Evolutionary conservation across 2,888 invertebrate species (phyloP).

Genomic region (Cryptus armator): DNA sequence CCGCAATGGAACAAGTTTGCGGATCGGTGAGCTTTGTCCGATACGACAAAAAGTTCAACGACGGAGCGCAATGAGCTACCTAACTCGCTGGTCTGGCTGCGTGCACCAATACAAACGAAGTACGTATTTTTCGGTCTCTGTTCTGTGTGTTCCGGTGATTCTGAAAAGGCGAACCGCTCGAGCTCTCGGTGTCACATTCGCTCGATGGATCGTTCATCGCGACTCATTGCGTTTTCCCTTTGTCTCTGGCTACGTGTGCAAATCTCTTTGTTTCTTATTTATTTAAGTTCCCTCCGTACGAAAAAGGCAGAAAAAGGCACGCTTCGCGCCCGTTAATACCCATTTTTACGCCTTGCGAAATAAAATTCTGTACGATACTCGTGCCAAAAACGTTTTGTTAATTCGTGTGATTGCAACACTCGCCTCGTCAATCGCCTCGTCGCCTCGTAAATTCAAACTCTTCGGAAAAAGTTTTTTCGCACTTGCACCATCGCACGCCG

Average conservation of each 20-base stretch:
- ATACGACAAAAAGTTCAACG: slow-evolving; percentile 35
- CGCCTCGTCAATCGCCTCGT: too few relatives aligned
- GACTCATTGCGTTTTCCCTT: slow-evolving; percentile 62
- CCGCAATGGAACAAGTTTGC: slow-evolving; percentile 61
- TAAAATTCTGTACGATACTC: too few relatives aligned
- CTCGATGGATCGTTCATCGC: slow-evolving; percentile 61
- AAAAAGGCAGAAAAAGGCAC: neutral
- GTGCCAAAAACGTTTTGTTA: too few relatives aligned
- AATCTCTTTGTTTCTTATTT: neutral
- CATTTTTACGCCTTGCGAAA: too few relatives aligned
- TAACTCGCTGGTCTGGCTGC: slow-evolving; percentile 13
- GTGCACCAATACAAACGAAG: slow-evolving; percentile 15
- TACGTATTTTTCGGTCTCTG: neutral
- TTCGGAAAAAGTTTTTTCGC: too few relatives aligned
- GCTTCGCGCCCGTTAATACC: too few relatives aligned
- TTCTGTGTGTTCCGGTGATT: slow-evolving; percentile 19
- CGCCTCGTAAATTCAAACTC: too few relatives aligned
- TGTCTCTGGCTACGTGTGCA: slow-evolving; percentile 39
- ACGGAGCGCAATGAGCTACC: slow-evolving; percentile 34
- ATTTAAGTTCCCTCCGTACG: too few relatives aligned
- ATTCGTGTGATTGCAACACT: too few relatives aligned
- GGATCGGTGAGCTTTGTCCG: slow-evolving; percentile 59
- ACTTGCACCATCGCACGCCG: too few relatives aligned
- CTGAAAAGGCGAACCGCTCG: slow-evolving; percentile 47
- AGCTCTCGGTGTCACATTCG: slow-evolving; percentile 41